These are phyloP conservation scores for Falco berigora DNA, from an alignment of 2,797 vertebrate genomes.

Conservation along the genomic window DNA sequence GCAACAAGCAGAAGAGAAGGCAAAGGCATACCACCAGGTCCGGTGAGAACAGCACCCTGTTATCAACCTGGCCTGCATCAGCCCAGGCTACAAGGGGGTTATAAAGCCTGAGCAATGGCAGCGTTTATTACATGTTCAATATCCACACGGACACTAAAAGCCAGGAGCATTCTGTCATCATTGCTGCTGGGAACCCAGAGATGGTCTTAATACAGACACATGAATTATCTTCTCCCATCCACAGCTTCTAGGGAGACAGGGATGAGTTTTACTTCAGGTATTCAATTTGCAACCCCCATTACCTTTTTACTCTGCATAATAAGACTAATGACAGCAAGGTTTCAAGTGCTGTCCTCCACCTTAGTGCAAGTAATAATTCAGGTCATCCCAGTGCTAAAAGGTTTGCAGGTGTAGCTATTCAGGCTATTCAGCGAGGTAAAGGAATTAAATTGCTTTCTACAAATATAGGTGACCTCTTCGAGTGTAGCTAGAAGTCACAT, in stretches of 20 bases:
- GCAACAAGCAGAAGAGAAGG: neutral
- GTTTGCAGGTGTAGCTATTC: neutral
- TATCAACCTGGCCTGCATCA: accelerated
- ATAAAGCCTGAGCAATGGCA: neutral
- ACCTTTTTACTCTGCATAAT: neutral
- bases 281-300: neutral
- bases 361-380: neutral
- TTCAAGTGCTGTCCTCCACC: neutral
- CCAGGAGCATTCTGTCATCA: neutral
- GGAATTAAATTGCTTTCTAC: neutral
- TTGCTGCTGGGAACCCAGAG: accelerated
- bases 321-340: neutral
- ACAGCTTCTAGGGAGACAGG: neutral
- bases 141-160: neutral
- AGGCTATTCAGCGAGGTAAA: neutral
- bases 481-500: neutral
- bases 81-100: neutral
- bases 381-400: neutral
- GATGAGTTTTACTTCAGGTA: neutral
- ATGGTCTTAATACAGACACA: accelerated
- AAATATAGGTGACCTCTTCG: neutral
- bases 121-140: neutral
- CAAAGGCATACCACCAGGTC: accelerated
- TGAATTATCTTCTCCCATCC: neutral
- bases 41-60: accelerated